phyloP scores from a whole-genome alignment of 2,113 vertebrate genomes.

The Rattus rattus region DNA sequence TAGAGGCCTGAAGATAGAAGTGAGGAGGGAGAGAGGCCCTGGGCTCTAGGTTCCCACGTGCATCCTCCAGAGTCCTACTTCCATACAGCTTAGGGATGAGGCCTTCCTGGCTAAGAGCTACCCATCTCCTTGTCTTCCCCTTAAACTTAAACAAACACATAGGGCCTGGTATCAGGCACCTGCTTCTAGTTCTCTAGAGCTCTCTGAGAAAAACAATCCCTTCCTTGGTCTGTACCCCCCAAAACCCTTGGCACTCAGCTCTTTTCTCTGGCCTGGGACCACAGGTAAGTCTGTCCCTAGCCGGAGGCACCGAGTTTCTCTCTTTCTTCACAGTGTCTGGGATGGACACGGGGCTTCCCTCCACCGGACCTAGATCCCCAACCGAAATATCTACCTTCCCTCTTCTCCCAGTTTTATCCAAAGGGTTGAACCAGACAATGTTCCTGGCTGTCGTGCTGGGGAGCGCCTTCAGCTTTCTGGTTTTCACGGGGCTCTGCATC shows the following conservation, averaged over 20 bases:
- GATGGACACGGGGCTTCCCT: neutral
- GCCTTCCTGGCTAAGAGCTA: neutral
- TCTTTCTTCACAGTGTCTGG: neutral
- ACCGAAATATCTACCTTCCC: neutral
- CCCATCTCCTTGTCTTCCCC: neutral
- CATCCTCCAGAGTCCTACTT: neutral
- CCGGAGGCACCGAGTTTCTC: neutral
- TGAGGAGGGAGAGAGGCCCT: neutral
- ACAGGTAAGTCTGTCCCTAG: neutral
- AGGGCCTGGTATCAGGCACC: too few species aligned
- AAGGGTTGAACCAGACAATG: neutral
- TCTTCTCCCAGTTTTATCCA: neutral
- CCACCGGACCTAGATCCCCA: neutral
- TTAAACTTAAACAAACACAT: neutral
- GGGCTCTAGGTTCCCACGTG: neutral
- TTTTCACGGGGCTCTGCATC: conserved; percentile 39
- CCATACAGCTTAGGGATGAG: neutral
- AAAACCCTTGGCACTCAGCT: neutral
- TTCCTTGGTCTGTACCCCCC: neutral
- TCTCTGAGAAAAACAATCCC: neutral
- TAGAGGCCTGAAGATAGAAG: neutral
- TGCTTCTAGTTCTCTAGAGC: neutral
- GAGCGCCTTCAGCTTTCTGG: conserved; percentile 30
- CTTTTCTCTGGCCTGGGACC: neutral
- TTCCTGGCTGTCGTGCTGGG: conserved; percentile 43